Percentiles rank a stretch among this genome's conserved stretches.
phyloP scores from a whole-genome alignment of 1,140 invertebrate genomes.

The Rhopalosiphum padi region DNA sequence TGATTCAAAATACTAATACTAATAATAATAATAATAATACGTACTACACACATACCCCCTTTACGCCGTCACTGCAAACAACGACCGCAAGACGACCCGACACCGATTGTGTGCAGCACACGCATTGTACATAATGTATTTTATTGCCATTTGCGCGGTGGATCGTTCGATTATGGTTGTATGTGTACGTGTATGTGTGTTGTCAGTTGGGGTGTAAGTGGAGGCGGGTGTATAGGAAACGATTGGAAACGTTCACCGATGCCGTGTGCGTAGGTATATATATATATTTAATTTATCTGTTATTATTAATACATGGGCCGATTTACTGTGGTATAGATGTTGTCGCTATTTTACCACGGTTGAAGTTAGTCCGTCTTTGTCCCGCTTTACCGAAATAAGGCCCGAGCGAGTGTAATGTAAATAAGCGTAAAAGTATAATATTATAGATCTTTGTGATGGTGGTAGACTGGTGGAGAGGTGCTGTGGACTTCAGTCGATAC shows the following conservation, averaged over 20 bases:
- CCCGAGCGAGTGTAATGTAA: not conserved
- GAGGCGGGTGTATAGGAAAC: not conserved
- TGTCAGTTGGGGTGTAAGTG: not conserved
- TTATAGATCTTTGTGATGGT: not conserved
- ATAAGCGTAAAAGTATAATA: not conserved
- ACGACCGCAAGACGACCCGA: not conserved
- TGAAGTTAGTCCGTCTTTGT: not conserved
- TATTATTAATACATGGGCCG: not conserved
- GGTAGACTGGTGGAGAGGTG: not conserved
- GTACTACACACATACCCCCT: not conserved
- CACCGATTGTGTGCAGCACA: not conserved
- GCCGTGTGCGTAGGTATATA: not conserved
- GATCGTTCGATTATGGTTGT: not conserved
- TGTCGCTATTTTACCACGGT: not conserved
- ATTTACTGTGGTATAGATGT: not conserved
- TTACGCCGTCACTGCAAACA: not conserved
- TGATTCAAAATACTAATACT: not conserved
- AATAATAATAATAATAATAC: not conserved
- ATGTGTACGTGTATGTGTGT: not conserved
- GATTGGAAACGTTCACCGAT: not conserved
- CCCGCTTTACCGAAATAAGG: not conserved
- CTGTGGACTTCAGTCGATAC: not conserved
- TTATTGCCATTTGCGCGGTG: not conserved
- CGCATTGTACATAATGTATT: not conserved
- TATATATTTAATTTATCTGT: not conserved